These are phyloP conservation scores for Micropoecilia bifurca DNA, from an alignment of 2,797 vertebrate genomes.

Conservation along the genomic window DNA sequence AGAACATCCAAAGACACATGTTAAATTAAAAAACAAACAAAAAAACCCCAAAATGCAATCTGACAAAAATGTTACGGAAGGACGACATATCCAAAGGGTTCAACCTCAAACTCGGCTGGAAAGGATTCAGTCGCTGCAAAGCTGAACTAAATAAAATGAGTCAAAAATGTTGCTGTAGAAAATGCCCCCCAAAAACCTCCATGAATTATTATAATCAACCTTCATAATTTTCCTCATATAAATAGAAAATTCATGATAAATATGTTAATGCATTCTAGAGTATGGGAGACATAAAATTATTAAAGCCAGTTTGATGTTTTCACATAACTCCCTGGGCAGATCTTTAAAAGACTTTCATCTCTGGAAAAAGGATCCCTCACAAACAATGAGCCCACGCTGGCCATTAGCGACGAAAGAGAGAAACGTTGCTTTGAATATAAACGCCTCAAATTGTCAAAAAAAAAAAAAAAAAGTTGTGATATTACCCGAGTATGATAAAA, in stretches of 20 bases:
- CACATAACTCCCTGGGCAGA: constrained; percentile 55
- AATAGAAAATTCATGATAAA: constrained; percentile 55
- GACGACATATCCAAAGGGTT: background rate
- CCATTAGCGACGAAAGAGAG: constrained; percentile 55
- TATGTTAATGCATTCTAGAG: constrained; percentile 65
- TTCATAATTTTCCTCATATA: constrained; percentile 40
- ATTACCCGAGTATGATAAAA: constrained; percentile 12
- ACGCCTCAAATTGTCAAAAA: constrained; percentile 27
- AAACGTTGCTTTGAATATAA: constrained; percentile 33
- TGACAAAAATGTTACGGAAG: background rate
- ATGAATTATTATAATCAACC: constrained; percentile 35
- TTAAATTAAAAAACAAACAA: background rate
- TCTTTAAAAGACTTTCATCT: constrained; percentile 65
- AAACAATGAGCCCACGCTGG: constrained; percentile 59
- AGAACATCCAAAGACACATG: background rate
- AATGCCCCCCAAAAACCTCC: background rate
- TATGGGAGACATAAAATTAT: constrained; percentile 63
- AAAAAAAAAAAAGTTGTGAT: constrained; percentile 27
- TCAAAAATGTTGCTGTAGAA: constrained; percentile 10
- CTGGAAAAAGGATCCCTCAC: constrained; percentile 50
- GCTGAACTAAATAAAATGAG: background rate
- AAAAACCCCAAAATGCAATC: background rate
- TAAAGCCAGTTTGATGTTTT: constrained; percentile 73
- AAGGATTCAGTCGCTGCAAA: background rate
- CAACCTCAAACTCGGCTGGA: background rate